A percentile compares a stretch with the other conserved stretches of the same genome.
phyloP scores from a whole-genome alignment of 2,888 invertebrate species.

The Hoplodrina ambigua region DNA sequence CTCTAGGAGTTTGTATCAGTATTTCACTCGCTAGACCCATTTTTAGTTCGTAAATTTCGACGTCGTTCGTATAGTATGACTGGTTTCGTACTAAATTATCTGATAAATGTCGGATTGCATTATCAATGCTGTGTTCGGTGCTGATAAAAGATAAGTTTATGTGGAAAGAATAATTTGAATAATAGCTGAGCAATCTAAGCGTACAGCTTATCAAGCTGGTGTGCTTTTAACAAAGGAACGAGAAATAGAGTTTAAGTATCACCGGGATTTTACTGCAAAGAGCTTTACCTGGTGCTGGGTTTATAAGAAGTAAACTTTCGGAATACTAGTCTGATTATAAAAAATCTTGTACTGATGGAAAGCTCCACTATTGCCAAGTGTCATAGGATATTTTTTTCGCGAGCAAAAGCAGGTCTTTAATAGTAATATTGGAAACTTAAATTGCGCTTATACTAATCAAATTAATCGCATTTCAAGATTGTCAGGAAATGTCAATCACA shows the following conservation, averaged over 20 bases:
- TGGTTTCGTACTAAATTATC: slow-evolving; percentile 16
- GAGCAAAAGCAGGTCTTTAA: too few relatives aligned
- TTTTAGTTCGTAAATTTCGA: background rate
- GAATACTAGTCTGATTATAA: too few relatives aligned
- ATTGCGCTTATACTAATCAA: background rate
- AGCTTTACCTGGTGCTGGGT: too few relatives aligned
- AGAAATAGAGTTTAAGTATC: background rate
- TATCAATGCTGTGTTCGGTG: slow-evolving; percentile 5
- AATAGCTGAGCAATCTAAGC: background rate
- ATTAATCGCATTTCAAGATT: too few relatives aligned
- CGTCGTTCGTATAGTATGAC: slow-evolving; percentile 6
- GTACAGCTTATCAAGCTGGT: background rate
- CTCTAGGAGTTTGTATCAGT: slow-evolving; percentile 48
- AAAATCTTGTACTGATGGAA: too few relatives aligned
- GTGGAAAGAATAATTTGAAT: background rate
- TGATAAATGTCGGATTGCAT: background rate
- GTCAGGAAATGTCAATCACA: background rate
- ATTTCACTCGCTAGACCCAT: slow-evolving; percentile 69
- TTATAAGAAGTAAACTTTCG: too few relatives aligned
- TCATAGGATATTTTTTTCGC: too few relatives aligned
- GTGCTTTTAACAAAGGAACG: background rate
- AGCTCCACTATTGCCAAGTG: too few relatives aligned
- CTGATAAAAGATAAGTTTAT: slow-evolving; percentile 19
- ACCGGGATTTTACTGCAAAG: background rate
- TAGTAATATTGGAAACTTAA: background rate